phyloP scores from a whole-genome alignment of 2,888 invertebrate species.

The Serrognathus titanus region DNA sequence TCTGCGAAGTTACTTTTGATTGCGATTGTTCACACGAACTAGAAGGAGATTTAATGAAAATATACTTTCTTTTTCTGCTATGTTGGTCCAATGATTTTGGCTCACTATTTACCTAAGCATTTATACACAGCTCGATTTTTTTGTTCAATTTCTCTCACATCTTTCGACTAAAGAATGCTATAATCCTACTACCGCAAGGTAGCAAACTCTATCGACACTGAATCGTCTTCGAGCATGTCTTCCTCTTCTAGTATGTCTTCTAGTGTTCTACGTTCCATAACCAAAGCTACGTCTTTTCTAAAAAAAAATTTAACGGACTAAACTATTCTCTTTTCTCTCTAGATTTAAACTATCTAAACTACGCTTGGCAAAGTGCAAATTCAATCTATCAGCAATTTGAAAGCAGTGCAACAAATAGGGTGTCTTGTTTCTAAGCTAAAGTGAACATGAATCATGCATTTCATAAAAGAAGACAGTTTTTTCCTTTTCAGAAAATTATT shows the following conservation, averaged over 20 bases:
- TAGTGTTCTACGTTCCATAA: constrained; percentile 41
- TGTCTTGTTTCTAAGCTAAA: no score
- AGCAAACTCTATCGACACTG: constrained; percentile 11
- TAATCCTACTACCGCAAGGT: constrained; percentile 13
- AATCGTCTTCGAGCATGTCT: constrained; percentile 41
- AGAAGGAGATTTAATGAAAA: constrained; percentile 12
- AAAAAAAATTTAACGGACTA: constrained; percentile 29
- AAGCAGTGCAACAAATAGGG: not conserved
- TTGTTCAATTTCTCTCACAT: not conserved
- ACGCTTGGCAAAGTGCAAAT: not conserved
- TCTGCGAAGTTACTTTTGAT: constrained; percentile 4
- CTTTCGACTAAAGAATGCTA: not conserved
- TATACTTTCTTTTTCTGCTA: constrained; percentile 12
- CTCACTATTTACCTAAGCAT: constrained; percentile 15
- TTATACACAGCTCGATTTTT: constrained; percentile 15
- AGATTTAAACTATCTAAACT: not conserved
- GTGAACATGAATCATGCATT: no score
- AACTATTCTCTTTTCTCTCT: not conserved
- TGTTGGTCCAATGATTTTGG: constrained; percentile 19
- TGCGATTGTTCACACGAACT: not conserved
- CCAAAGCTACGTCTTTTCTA: constrained; percentile 44
- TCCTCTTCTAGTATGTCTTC: constrained; percentile 47
- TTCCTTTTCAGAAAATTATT: no score
- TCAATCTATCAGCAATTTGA: not conserved
- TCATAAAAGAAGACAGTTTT: no score